Percentiles rank a stretch among this genome's conserved stretches.
phyloP scores from a whole-genome alignment of 1,140 invertebrate genomes.

The Rhagoletis pomonella region DNA sequence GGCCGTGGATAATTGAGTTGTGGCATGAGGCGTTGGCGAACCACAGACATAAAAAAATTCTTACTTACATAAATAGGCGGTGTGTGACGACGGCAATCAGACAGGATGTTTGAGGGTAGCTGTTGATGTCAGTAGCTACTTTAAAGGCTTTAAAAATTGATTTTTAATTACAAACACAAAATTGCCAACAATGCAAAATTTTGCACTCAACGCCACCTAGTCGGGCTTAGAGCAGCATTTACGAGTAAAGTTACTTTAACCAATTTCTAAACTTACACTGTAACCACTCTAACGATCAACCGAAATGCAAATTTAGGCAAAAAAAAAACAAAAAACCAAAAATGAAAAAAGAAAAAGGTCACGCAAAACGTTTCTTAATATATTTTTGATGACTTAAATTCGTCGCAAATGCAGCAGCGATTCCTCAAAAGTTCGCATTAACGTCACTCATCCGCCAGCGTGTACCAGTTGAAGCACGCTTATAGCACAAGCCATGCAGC shows the following conservation, averaged over 20 bases:
- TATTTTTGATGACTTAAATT: slow-evolving; percentile 42
- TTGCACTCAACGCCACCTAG: no score
- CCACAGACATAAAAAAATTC: not conserved
- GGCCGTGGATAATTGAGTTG: slow-evolving; percentile 13
- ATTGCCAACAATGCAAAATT: no score
- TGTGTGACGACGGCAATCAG: not conserved
- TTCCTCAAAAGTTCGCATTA: not conserved
- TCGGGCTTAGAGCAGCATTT: no score
- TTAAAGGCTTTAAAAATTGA: slow-evolving; percentile 20
- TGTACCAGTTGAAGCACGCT: no score
- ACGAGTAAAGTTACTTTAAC: no score
- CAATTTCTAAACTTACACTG: not conserved
- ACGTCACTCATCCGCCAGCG: slow-evolving; percentile 27
- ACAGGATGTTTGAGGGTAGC: no score
- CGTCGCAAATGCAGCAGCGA: not conserved
- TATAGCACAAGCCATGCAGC: not conserved
- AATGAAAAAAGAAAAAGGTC: not conserved
- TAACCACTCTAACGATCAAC: not conserved
- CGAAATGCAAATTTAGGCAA: not conserved
- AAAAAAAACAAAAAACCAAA: not conserved
- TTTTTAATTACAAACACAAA: slow-evolving; percentile 10
- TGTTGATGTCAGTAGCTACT: not conserved
- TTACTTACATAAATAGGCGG: not conserved
- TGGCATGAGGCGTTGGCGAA: not conserved
- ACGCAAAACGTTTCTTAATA: not conserved